Evolutionary conservation across 2,113 vertebrate genomes (phyloP).

Genomic region (Aviceda subcristata): DNA sequence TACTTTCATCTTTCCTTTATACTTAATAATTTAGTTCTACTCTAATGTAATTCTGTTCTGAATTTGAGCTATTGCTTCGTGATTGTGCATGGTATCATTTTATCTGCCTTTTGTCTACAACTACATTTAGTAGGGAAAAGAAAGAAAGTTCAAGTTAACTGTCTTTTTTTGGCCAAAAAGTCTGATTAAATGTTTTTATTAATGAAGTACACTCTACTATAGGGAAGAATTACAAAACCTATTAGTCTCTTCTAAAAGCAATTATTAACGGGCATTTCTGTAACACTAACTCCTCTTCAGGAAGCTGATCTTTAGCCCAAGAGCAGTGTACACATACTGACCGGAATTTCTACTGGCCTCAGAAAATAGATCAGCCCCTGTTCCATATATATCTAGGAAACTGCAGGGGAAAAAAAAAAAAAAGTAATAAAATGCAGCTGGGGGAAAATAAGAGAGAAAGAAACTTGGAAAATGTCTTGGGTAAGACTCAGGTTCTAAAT

Average conservation of each 20-base stretch:
- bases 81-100: background rate
- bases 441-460: constrained; percentile 9
- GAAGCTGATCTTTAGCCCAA: background rate
- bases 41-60: background rate
- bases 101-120: background rate
- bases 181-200: background rate
- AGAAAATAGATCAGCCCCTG: background rate
- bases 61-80: background rate
- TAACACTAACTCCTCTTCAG: background rate
- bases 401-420: background rate
- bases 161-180: background rate
- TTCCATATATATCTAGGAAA: constrained; percentile 1
- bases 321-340: background rate
- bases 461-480: constrained; percentile 32
- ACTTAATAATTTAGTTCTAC: background rate
- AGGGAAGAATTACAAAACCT: constrained; percentile 13
- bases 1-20: background rate
- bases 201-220: background rate
- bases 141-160: background rate
- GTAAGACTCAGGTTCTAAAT: constrained; percentile 25
- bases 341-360: background rate
- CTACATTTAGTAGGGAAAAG: background rate
- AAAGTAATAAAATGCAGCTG: background rate
- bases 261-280: background rate
- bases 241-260: background rate